Conservation (phyloP, 1,140 invertebrate species). For the Leptinotarsa undecemlineata region DNA sequence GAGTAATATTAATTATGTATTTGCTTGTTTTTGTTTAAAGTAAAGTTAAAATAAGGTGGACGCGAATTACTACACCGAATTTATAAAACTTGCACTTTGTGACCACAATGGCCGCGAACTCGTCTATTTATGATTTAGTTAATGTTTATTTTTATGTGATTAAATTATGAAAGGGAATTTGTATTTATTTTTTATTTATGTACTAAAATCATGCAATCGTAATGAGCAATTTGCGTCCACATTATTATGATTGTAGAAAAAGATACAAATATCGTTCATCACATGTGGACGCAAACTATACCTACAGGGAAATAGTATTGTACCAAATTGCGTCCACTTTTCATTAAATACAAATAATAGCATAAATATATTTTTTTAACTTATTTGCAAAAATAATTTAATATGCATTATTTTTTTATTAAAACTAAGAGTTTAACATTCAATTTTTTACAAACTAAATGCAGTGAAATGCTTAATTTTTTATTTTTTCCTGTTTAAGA, state of each 20-base stretch:
- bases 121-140: too few species aligned
- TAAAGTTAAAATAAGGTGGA: constrained; percentile 11
- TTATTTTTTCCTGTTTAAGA: constrained; percentile 6
- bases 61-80: constrained; percentile 14
- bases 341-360: constrained; percentile 5
- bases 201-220: too few species aligned
- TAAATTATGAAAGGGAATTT: too few species aligned
- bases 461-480: not conserved
- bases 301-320: not conserved
- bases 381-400: not conserved
- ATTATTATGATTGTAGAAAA: too few species aligned
- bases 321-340: constrained; percentile 11
- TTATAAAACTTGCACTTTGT: constrained; percentile 15
- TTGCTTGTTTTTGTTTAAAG: constrained; percentile 13
- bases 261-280: too few species aligned
- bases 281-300: constrained; percentile 6
- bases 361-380: not conserved
- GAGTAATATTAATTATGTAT: not conserved
- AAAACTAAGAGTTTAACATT: not conserved
- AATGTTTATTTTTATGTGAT: too few species aligned
- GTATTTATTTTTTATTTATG: too few species aligned
- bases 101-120: not conserved
- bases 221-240: too few species aligned
- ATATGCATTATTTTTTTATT: not conserved
- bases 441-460: not conserved